phyloP scores from a whole-genome alignment of 2,797 vertebrate species.

The Eulemur coronatus region DNA sequence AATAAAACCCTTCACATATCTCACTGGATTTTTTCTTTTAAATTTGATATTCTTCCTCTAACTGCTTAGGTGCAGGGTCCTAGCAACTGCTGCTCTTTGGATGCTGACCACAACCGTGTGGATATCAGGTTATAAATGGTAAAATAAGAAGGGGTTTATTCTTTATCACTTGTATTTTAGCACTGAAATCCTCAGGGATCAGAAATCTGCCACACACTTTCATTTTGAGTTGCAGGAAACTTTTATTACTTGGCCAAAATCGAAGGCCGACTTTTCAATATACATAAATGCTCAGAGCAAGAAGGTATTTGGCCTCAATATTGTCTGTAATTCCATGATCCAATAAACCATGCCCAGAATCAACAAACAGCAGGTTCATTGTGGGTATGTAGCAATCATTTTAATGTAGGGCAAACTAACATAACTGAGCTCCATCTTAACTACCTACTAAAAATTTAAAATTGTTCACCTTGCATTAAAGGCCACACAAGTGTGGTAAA shows the following conservation, averaged over 20 bases:
- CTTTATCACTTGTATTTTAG: conserved; percentile 18
- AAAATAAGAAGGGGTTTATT: neutral
- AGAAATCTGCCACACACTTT: conserved; percentile 47
- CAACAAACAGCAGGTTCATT: neutral
- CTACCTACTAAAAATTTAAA: neutral
- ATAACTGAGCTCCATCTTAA: neutral
- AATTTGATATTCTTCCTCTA: neutral
- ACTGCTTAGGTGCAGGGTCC: neutral
- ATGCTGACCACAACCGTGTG: neutral
- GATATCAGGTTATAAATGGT: neutral
- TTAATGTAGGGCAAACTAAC: neutral
- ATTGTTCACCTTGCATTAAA: neutral
- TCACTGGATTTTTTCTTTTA: neutral
- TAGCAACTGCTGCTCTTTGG: neutral
- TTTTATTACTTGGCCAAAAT: conserved; percentile 26
- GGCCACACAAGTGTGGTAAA: neutral
- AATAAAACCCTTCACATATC: neutral
- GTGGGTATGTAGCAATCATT: neutral
- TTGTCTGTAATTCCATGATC: neutral
- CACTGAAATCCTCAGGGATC: neutral
- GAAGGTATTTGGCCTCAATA: neutral
- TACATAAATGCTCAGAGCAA: conserved; percentile 24
- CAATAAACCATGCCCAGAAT: neutral
- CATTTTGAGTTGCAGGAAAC: conserved; percentile 43
- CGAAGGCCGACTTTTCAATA: neutral